These are phyloP conservation scores for Tautogolabrus adspersus DNA, from an alignment of 2,113 vertebrate species.

Conservation along the genomic window DNA sequence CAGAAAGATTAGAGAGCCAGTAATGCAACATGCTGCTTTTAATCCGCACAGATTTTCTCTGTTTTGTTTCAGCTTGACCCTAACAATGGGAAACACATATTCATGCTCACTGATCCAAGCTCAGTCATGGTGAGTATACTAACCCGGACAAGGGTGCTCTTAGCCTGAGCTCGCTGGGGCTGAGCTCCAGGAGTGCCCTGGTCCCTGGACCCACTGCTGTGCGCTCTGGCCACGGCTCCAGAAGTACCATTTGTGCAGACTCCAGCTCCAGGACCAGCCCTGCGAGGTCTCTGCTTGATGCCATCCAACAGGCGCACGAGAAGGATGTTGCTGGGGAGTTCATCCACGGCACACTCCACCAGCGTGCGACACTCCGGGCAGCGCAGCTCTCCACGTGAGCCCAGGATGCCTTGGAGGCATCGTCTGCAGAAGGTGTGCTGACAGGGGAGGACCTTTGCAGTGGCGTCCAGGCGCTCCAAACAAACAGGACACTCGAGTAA, in stretches of 20 bases:
- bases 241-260: constrained; percentile 73
- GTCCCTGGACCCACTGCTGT: constrained; percentile 85
- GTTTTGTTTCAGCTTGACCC: constrained; percentile 68
- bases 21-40: constrained; percentile 73
- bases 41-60: constrained; percentile 71
- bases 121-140: constrained; percentile 75
- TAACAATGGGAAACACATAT: constrained; percentile 61
- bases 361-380: constrained; percentile 97
- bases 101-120: constrained; percentile 40
- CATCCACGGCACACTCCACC: constrained; percentile 93
- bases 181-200: constrained; percentile 85
- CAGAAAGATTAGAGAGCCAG: constrained; percentile 66
- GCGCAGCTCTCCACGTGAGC: constrained; percentile 93
- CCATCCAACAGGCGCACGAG: constrained; percentile 96
- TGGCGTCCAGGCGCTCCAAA: constrained; percentile 95
- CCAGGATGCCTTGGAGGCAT: constrained; percentile 95
- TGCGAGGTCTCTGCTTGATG: constrained; percentile 96
- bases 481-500: constrained; percentile 98
- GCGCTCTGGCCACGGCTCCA: constrained; percentile 79
- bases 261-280: constrained; percentile 77
- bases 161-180: constrained; percentile 90
- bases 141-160: constrained; percentile 94
- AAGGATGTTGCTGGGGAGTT: constrained; percentile 97
- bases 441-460: constrained; percentile 97
- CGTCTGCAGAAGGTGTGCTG: constrained; percentile 98